These are phyloP conservation scores for Lissocephala sabroskyi DNA, from an alignment of 2,888 invertebrate genomes.

Conservation along the genomic window DNA sequence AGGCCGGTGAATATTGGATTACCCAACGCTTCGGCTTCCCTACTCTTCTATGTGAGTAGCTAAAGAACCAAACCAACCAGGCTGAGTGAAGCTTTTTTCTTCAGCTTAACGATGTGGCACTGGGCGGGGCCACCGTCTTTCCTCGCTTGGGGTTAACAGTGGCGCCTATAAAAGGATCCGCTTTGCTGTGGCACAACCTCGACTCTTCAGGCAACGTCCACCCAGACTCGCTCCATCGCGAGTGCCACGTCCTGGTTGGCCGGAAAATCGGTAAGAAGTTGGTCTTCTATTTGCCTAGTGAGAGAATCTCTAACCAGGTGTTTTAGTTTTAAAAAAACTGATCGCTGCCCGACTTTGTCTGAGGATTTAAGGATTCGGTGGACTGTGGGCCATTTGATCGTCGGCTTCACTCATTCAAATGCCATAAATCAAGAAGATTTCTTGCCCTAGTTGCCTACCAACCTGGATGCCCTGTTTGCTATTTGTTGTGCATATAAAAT, in stretches of 20 bases:
- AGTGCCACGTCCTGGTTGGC: conserved; percentile 14
- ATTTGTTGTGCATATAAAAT: conserved; percentile 12
- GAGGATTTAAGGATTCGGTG: too few species aligned
- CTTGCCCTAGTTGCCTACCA: background rate
- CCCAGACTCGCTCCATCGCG: conserved; percentile 1
- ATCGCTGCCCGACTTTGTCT: too few species aligned
- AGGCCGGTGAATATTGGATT: background rate
- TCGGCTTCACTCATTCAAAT: conserved; percentile 24
- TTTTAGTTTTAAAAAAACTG: too few species aligned
- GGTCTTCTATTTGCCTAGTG: too few species aligned
- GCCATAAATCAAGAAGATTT: conserved; percentile 41
- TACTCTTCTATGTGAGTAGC: conserved; percentile 46
- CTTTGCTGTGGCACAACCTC: conserved; percentile 16
- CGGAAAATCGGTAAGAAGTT: conserved; percentile 14
- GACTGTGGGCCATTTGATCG: too few species aligned
- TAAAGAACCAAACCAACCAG: background rate
- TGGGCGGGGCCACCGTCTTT: conserved; percentile 19
- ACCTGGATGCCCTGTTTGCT: conserved; percentile 9
- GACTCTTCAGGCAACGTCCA: background rate
- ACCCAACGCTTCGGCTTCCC: conserved; percentile 38
- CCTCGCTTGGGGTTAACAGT: background rate
- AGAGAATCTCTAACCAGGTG: too few species aligned
- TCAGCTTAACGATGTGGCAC: conserved; percentile 13
- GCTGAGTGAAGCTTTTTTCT: too few species aligned
- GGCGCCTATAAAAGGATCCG: conserved; percentile 8